Percentiles rank a stretch among this genome's conserved stretches.
phyloP scores from a whole-genome alignment of 2,888 invertebrate species.

The Hemaris fuciformis region DNA sequence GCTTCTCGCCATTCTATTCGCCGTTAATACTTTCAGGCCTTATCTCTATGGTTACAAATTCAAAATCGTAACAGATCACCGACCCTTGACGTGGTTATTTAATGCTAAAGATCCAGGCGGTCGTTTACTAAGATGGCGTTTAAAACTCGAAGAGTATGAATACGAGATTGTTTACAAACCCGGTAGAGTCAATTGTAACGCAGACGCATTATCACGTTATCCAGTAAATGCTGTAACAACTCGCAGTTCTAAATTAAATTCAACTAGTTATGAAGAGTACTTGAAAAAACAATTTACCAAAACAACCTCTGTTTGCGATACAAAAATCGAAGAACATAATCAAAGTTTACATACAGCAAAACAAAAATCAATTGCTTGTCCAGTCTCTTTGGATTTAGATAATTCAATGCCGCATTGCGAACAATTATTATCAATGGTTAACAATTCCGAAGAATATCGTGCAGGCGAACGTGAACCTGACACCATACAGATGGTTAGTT shows the following conservation, averaged over 20 bases:
- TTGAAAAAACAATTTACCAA: conserved; percentile 10
- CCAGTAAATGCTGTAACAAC: neutral
- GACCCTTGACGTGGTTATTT: neutral
- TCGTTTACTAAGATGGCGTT: conserved; percentile 6
- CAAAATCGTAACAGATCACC: conserved; percentile 7
- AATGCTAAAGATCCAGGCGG: conserved; percentile 1
- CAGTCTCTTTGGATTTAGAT: neutral
- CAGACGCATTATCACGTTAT: conserved; percentile 10
- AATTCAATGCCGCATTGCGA: neutral
- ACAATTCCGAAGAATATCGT: neutral
- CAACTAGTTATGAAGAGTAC: neutral
- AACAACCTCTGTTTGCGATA: neutral
- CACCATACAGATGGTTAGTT: neutral
- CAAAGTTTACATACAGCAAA: neutral
- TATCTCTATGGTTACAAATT: neutral
- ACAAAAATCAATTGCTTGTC: neutral
- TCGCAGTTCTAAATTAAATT: neutral
- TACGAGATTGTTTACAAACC: neutral
- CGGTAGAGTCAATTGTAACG: neutral
- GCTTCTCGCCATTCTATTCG: conserved; percentile 6
- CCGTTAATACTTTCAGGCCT: conserved; percentile 4
- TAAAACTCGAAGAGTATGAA: conserved; percentile 5
- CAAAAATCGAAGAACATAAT: neutral
- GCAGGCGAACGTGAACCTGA: neutral
- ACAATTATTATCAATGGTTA: neutral